Evolutionary conservation across 2,888 invertebrate genomes (phyloP), one percentile per base, ranked within the genome.

Genomic region (Amphimallon solstitiale): DNA sequence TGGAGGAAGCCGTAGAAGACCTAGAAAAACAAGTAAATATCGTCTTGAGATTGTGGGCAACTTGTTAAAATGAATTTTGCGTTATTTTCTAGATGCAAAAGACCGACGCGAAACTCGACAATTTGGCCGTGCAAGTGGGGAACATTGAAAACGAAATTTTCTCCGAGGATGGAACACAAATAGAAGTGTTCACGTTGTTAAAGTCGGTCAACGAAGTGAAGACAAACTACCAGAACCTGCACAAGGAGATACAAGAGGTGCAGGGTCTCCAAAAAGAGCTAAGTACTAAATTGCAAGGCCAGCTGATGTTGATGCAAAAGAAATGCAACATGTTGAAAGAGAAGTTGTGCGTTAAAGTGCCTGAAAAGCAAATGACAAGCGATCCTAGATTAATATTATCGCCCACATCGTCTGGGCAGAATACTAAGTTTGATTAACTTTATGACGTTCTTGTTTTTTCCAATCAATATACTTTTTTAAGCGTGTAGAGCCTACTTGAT

Each of bases 201-300:
- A 88, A 89, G 77, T 91, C 92, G 17, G 92, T 93, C 68, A 89
- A 90, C 10, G 90, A 91, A 84, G 91, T 90, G 70, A 91, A 90
- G 73, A 89, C 89, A 69, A 93, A 93, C 80, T 93, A 93, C 82
- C 90, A 91, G 80, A 90, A 91, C 76, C 84, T 93, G 62, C 87
- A 92, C 35, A 89, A 89, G 77, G 92, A 93, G 82, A 86, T 93
- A 75, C 86, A 89, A 74, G 93, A 93, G 77, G 92, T 92, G 71
- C 92, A 93, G 78, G 91, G 91, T 70, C 81, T 93, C 74, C 92
- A 93, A 81, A 87, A 90, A 72, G 92, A 93, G 82, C 86, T 93
- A 73, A 91, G 91, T 37, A 87, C 87, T 67, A 87, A 91, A n/a
- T 86, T 93, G 69, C 88, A 90, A 71, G 84, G 87, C 67, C 92